Conservation (phyloP, 2,113 vertebrate species). For the Pelobates fuscus region DNA sequence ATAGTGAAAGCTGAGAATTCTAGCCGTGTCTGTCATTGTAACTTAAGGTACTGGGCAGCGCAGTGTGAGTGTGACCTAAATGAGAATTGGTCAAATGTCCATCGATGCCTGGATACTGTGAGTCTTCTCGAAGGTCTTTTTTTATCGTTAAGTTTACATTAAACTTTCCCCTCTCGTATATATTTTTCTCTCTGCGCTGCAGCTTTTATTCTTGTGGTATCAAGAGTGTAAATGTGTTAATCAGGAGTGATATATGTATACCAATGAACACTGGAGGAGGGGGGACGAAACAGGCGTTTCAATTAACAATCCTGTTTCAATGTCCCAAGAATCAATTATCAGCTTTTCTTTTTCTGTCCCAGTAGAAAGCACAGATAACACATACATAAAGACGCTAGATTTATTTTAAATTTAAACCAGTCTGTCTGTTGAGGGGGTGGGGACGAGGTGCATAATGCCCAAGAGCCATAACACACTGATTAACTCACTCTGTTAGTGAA, state of each 20-base stretch:
- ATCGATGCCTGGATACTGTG: not conserved
- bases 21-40: conserved; percentile 13
- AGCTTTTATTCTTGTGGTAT: conserved; percentile 3
- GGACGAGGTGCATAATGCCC: no score
- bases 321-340: conserved; percentile 3
- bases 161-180: not conserved
- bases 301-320: conserved; percentile 7
- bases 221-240: conserved; percentile 25
- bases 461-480: no score
- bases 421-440: not conserved
- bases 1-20: conserved; percentile 23
- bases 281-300: not conserved
- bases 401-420: not conserved
- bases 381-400: not conserved
- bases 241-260: conserved; percentile 27
- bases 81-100: conserved; percentile 4
- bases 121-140: not conserved
- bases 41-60: conserved; percentile 19
- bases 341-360: not conserved
- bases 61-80: not conserved
- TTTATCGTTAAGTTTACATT: not conserved
- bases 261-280: conserved; percentile 3
- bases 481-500: no score
- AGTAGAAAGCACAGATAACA: not conserved
- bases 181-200: conserved; percentile 9